phyloP scores from a whole-genome alignment of 1,140 invertebrate genomes.

The Nasonia longicornis region DNA sequence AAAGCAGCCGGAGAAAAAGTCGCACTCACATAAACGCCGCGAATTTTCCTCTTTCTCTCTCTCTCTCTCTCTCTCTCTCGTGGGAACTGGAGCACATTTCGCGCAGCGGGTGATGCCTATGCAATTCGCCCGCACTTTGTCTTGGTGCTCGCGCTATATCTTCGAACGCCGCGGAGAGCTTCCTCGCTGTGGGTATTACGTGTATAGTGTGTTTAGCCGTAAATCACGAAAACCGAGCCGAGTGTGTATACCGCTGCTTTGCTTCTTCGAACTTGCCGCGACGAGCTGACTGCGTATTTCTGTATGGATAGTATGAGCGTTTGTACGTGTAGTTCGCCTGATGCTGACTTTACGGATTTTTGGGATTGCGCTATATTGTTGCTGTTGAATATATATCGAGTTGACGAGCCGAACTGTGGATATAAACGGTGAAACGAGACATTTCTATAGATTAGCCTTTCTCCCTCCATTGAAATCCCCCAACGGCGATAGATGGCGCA shows the following conservation, averaged over 20 bases:
- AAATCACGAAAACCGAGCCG: slow-evolving; percentile 34
- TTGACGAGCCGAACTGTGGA: no score
- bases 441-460: no score
- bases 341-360: slow-evolving; percentile 1
- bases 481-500: no score
- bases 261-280: neutral
- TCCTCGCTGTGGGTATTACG: neutral
- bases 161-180: neutral
- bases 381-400: no score
- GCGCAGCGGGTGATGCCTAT: neutral
- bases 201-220: slow-evolving; percentile 6
- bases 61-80: neutral
- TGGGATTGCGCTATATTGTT: neutral
- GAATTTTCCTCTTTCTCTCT: neutral
- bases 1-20: neutral
- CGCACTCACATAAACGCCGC: slow-evolving; percentile 2
- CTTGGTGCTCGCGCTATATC: neutral
- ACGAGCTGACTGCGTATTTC: neutral
- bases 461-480: no score
- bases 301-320: neutral
- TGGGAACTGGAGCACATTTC: slow-evolving; percentile 44
- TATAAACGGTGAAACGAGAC: no score
- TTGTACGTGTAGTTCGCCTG: neutral
- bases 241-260: neutral
- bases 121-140: slow-evolving; percentile 38